Evolutionary conservation across 2,888 invertebrate species (phyloP).

Genomic region (Iphiclides podalirius): DNA sequence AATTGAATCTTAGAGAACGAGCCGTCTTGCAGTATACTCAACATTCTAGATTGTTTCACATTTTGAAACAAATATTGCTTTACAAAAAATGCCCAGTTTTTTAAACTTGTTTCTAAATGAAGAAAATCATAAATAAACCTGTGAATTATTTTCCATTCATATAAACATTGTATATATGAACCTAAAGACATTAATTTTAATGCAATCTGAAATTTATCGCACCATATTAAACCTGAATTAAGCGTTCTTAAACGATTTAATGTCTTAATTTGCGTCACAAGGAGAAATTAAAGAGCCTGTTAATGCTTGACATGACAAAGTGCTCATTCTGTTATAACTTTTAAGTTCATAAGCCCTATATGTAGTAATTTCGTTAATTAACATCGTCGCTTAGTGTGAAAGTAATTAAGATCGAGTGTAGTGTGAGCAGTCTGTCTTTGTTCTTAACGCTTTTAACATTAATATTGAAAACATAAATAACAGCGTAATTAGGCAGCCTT

Average conservation of each 20-base stretch:
- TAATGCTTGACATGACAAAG: slow-evolving; percentile 76
- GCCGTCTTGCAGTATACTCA: slow-evolving; percentile 49
- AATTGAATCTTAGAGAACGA: slow-evolving; percentile 67
- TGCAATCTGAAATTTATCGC: slow-evolving; percentile 12
- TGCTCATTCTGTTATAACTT: slow-evolving; percentile 74
- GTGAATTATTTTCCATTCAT: slow-evolving; percentile 2
- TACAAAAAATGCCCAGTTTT: too few relatives aligned
- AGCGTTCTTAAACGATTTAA: slow-evolving; percentile 70
- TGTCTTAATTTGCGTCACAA: slow-evolving; percentile 75
- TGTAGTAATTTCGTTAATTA: slow-evolving; percentile 69
- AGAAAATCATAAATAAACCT: slow-evolving; percentile 17
- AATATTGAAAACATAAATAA: slow-evolving; percentile 35
- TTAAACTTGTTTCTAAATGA: too few relatives aligned
- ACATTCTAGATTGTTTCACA: slow-evolving; percentile 39
- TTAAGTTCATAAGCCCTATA: slow-evolving; percentile 66
- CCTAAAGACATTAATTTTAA: slow-evolving; percentile 2
- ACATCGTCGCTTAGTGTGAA: slow-evolving; percentile 43
- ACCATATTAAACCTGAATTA: slow-evolving; percentile 28
- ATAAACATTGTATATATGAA: background rate
- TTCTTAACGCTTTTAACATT: slow-evolving; percentile 25
- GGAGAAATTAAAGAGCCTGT: slow-evolving; percentile 75
- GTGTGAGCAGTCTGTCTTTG: slow-evolving; percentile 26
- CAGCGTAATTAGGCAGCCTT: slow-evolving; percentile 31
- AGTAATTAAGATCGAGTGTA: slow-evolving; percentile 46
- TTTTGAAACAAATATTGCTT: slow-evolving; percentile 34